Evolutionary conservation across 2,888 invertebrate species (phyloP), one percentile per base, ranked within the genome.

Genomic region (Bombylius discolor): DNA sequence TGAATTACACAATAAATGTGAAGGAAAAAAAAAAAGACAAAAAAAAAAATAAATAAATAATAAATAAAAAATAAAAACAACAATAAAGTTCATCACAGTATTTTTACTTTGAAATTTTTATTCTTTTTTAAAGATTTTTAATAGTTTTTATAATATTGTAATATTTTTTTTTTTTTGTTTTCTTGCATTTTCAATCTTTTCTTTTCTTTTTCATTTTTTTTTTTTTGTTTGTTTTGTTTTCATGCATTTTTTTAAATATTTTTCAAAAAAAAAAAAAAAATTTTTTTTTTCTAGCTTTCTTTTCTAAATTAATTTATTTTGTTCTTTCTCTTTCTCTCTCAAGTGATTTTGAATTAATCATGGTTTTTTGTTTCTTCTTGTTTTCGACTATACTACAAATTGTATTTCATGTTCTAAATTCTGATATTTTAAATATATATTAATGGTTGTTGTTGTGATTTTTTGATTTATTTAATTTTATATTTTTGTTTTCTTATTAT

Each of bases 81-180:
- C 53, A 54, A 54, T 49, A 54, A 54, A 44, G 49, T 42, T 54
- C 53, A 54, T 54, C 53, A 54, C 53, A 54, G 53, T 54, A 49
- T 52, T 45, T 54, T 48, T 49, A 33, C 13, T 49, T 49, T 36
- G 34, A 42, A 42, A 42, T 42, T 42, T 42, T 42, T 42, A 42
- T 42, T 42, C 39, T 42, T 42, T 42, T 36, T 42, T 42, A 42
- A 42, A 42, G 39, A 42, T 42, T 42, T 23, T 42, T 42, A 42
- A 42, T 42, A 42, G 39, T 42, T 42, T 42, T 11, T 42, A 11
- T 23, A 23, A 23, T 23, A 23, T 23, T 23, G 23, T 23, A 23
- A 23, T 23, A 4, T 7, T 42, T 42, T 11, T 42, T 42, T 42
- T 11, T 11, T 11, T 42, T 42, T 42, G 8, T 8, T 42, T 7